Base-by-base conservation (phyloP, 2,797 vertebrate species). In the Sebastiscus albofasciatus region DNA sequence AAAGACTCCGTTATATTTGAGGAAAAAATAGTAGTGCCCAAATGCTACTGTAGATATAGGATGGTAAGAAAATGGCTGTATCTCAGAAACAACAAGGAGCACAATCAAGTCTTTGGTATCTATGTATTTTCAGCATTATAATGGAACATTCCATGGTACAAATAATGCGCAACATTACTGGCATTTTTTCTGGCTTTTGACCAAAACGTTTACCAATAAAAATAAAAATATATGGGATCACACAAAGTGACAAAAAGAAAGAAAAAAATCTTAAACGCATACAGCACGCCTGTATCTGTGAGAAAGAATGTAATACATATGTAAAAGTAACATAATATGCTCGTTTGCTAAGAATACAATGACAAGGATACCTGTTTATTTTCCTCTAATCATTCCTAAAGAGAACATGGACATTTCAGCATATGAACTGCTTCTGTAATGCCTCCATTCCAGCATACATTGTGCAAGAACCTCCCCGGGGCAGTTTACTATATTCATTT, bases 391-490 rank as follows among this genome's bases (percentile, higher is more conserved):
- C 3, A 75, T 33, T 27, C 29, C 20, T 54, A 54, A 54, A 54
- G 49, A 54, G n/a, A 59, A 24, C 16, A 31, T 7, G 64, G 36
- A 69, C 36, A 46, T 70, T 67, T 70, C 27, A 67, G 9, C 6
- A 13, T 12, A 78, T 42, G 8, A 75, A 34, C 42, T 74, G 59
- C 42, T 16, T 64, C 4, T n/a, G 36, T 70, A 70, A 61, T 39
- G 60, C 55, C 22, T 77, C n/a, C n/a, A 39, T 67, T 73, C 59
- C 60, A 69, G 69, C 69, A 75, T 80, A 54, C 69, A 79, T n/a
- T 55, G 5, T 11, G 5, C 5, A 46, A 56, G n/a, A 84, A 33
- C 55, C 62, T 67, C 75, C 12, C 2, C 1, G 29, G 64, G 72
- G 64, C 56, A 58, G 59, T 76, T 66, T 54, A 14, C 14, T 52